A percentile compares a stretch with the other conserved stretches of the same genome.
Conservation (phyloP, 2,113 vertebrate species). For the Malurus elegans region DNA sequence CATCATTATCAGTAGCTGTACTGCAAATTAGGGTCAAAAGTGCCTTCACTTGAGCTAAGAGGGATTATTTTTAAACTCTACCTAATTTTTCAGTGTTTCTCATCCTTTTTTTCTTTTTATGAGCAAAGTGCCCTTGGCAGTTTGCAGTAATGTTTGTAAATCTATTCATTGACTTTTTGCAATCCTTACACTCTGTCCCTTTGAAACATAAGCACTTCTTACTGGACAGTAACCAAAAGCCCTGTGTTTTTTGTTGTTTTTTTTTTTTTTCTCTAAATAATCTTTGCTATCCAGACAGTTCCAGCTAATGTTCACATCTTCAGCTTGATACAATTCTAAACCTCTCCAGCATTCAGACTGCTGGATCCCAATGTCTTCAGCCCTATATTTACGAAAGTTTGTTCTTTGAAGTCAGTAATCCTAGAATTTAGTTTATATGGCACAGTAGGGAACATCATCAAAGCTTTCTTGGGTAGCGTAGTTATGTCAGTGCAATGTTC, state of each 20-base stretch:
- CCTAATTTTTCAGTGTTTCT: neutral
- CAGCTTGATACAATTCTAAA: neutral
- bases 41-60: neutral
- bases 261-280: neutral
- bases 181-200: neutral
- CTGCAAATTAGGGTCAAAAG: neutral
- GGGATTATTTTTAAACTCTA: neutral
- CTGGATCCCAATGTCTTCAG: neutral
- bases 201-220: neutral
- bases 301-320: neutral
- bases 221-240: neutral
- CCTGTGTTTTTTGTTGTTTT: rapidly evolving
- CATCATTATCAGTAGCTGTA: neutral
- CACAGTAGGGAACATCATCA: neutral
- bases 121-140: neutral
- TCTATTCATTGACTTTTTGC: neutral
- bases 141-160: neutral
- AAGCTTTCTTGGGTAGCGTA: neutral
- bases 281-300: neutral
- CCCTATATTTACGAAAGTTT: neutral
- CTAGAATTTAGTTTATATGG: neutral
- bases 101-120: neutral
- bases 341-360: neutral
- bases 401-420: slow-evolving; percentile 23
- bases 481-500: neutral